phyloP scores from a whole-genome alignment of 2,797 vertebrate species.

The Presbytis comata region DNA sequence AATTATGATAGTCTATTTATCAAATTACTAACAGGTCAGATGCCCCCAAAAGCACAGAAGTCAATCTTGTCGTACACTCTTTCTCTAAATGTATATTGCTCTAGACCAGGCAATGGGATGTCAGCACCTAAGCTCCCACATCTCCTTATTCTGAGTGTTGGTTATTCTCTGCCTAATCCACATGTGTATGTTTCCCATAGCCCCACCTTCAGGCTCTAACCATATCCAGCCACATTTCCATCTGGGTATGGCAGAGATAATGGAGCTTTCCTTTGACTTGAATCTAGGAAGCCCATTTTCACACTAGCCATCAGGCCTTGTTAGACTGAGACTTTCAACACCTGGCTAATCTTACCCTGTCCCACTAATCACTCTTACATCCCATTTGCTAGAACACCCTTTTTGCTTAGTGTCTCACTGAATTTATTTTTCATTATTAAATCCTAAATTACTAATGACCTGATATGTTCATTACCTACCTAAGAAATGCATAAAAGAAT shows the following conservation, averaged over 20 bases:
- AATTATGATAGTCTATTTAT: conserved; percentile 38
- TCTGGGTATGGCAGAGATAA: background rate
- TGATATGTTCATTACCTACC: background rate
- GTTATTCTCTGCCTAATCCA: background rate
- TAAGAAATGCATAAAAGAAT: conserved; percentile 21
- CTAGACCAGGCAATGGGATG: background rate
- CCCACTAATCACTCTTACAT: background rate
- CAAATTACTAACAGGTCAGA: conserved; percentile 7
- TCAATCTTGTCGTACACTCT: background rate
- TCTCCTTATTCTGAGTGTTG: background rate
- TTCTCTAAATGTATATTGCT: background rate
- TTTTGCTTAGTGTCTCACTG: background rate
- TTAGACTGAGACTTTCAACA: background rate
- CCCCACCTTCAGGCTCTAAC: background rate
- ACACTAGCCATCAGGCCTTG: background rate
- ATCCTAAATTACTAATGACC: background rate
- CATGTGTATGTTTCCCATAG: background rate
- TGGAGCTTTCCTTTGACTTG: background rate
- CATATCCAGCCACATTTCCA: background rate
- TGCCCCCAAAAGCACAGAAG: background rate
- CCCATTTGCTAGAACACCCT: background rate
- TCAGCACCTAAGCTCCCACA: background rate
- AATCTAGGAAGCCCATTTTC: background rate
- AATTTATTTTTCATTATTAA: conserved; percentile 36
- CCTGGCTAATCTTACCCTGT: background rate